phyloP scores from a whole-genome alignment of 2,888 invertebrate species.

The Drosophila peninsularis region DNA sequence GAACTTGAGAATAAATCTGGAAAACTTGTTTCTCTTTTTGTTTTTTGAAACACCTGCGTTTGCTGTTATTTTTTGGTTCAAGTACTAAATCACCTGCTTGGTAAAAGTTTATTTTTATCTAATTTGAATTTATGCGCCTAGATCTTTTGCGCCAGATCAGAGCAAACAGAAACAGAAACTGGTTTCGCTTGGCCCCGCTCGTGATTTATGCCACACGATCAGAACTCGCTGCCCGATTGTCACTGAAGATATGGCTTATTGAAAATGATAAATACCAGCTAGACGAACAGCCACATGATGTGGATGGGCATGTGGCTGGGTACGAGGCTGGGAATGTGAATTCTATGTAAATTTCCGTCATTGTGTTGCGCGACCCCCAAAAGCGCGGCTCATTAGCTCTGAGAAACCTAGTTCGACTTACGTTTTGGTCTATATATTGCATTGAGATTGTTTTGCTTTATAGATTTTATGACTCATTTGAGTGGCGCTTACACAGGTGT shows the following conservation, averaged over 20 bases:
- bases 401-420: conserved; percentile 6
- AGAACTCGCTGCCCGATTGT: conserved; percentile 50
- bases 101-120: conserved; percentile 66
- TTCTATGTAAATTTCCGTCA: conserved; percentile 66
- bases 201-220: conserved; percentile 67
- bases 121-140: conserved; percentile 77
- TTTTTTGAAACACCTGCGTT: conserved; percentile 65
- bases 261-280: conserved; percentile 55
- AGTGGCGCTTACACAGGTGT: conserved; percentile 32
- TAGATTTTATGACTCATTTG: not conserved
- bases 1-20: conserved; percentile 63
- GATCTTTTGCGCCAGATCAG: conserved; percentile 65
- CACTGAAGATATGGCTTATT: conserved; percentile 56
- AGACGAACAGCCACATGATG: conserved; percentile 51
- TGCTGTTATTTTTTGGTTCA: conserved; percentile 52
- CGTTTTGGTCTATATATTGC: conserved; percentile 7
- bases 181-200: conserved; percentile 41
- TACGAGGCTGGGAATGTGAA: conserved; percentile 24
- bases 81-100: conserved; percentile 74
- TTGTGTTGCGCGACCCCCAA: conserved; percentile 16
- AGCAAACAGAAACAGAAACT: conserved; percentile 36
- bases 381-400: conserved; percentile 41
- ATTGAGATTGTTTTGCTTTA: conserved; percentile 30
- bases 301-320: not conserved
- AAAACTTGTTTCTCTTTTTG: conserved; percentile 64